Conservation (phyloP, 2,888 invertebrate species). For the Drosophila gaucha region DNA sequence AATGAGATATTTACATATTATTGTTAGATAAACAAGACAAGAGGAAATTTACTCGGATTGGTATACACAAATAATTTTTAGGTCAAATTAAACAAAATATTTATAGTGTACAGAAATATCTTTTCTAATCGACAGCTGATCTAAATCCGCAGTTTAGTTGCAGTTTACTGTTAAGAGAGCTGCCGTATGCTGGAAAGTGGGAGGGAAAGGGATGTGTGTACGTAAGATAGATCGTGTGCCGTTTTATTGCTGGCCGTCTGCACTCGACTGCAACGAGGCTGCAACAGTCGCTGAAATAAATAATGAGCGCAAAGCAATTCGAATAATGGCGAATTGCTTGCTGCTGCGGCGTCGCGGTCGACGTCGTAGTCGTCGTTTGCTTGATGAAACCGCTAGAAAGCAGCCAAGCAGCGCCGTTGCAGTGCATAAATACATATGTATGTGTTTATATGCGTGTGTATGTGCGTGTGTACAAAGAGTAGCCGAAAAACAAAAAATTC, state of each 20-base stretch:
- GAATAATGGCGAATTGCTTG: constrained; percentile 67
- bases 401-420: constrained; percentile 64
- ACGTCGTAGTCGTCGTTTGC: constrained; percentile 14
- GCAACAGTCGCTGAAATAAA: constrained; percentile 64
- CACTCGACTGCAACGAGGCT: constrained; percentile 63
- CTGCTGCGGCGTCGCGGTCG: constrained; percentile 16
- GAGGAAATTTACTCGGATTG: constrained; percentile 3
- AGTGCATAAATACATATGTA: constrained; percentile 2
- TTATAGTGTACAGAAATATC: not conserved
- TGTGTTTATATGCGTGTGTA: not conserved
- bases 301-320: constrained; percentile 75
- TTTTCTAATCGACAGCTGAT: constrained; percentile 3
- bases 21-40: constrained; percentile 24
- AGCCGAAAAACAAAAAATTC: constrained; percentile 22
- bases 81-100: constrained; percentile 2
- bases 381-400: constrained; percentile 66
- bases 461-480: constrained; percentile 28
- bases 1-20: constrained; percentile 34
- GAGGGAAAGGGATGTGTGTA: constrained; percentile 1
- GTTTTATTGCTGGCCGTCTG: constrained; percentile 51
- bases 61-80: not conserved
- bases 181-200: not conserved
- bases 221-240: constrained; percentile 34
- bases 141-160: not conserved
- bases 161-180: not conserved